These are phyloP conservation scores for Drosophila kepulauana DNA, from an alignment of 1,140 invertebrate species.

Conservation along the genomic window DNA sequence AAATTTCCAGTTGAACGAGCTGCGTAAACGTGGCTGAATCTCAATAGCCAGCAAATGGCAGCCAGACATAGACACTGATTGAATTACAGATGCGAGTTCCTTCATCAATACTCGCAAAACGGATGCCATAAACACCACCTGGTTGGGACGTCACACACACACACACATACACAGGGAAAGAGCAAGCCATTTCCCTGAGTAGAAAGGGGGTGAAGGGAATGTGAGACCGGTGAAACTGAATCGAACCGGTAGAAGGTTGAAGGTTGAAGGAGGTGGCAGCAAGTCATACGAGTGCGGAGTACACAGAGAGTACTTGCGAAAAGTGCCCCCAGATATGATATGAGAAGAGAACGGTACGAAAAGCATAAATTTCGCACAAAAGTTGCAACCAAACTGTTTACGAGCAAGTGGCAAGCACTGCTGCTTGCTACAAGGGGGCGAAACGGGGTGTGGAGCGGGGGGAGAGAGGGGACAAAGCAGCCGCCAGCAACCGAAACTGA, in stretches of 20 bases:
- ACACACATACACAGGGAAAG: conserved; percentile 34
- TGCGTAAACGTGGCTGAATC: conserved; percentile 52
- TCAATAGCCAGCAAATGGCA: conserved; percentile 68
- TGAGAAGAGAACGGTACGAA: conserved; percentile 44
- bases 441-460: not conserved
- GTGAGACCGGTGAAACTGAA: conserved; percentile 11
- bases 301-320: conserved; percentile 76
- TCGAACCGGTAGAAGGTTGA: not conserved
- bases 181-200: conserved; percentile 56
- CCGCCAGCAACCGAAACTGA: conserved; percentile 69
- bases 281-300: conserved; percentile 61
- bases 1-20: conserved; percentile 78
- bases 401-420: conserved; percentile 48
- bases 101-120: conserved; percentile 83
- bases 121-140: conserved; percentile 84
- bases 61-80: conserved; percentile 83
- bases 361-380: conserved; percentile 84
- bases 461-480: conserved; percentile 10
- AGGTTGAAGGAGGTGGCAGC: conserved; percentile 12
- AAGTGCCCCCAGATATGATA: conserved; percentile 77
- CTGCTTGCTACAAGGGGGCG: not conserved
- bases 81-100: conserved; percentile 84
- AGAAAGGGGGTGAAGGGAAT: conserved; percentile 7
- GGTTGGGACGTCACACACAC: conserved; percentile 55
- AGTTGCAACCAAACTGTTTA: conserved; percentile 84